Percentiles rank a stretch among this genome's conserved stretches.
These are phyloP conservation scores for Mactra quadrangularis DNA, from an alignment of 1,140 invertebrate genomes.

Conservation along the genomic window DNA sequence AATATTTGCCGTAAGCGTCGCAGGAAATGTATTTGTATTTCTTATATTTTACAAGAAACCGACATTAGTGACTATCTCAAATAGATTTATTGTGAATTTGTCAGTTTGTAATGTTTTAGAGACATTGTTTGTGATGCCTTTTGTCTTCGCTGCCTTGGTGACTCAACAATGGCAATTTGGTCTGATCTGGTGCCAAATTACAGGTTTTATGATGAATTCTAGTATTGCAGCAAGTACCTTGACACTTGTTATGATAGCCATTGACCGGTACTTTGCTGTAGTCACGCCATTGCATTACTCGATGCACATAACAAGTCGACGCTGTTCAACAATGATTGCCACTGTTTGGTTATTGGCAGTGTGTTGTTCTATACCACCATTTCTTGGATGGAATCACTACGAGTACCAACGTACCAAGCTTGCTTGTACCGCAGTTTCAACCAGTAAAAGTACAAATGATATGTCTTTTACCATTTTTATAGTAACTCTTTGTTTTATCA, in stretches of 20 bases:
- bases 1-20: conserved; percentile 81
- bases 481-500: conserved; percentile 85
- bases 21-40: conserved; percentile 86
- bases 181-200: conserved; percentile 83
- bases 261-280: conserved; percentile 93
- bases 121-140: conserved; percentile 86
- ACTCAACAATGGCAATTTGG: conserved; percentile 80
- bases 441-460: conserved; percentile 65
- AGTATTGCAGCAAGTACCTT: conserved; percentile 87
- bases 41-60: conserved; percentile 86
- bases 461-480: conserved; percentile 77
- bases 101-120: conserved; percentile 88
- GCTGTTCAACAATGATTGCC: conserved; percentile 89
- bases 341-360: conserved; percentile 86
- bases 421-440: conserved; percentile 79
- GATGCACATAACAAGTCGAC: conserved; percentile 89
- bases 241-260: conserved; percentile 91
- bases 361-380: conserved; percentile 75
- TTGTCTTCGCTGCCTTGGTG: conserved; percentile 84
- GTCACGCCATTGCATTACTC: conserved; percentile 80
- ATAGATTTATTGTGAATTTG: conserved; percentile 89
- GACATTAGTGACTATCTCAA: conserved; percentile 86
- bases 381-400: conserved; percentile 80
- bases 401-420: conserved; percentile 78
- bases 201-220: conserved; percentile 85